These are phyloP conservation scores for Pachymerium ferrugineum DNA, from an alignment of 2,888 invertebrate genomes.

Conservation along the genomic window DNA sequence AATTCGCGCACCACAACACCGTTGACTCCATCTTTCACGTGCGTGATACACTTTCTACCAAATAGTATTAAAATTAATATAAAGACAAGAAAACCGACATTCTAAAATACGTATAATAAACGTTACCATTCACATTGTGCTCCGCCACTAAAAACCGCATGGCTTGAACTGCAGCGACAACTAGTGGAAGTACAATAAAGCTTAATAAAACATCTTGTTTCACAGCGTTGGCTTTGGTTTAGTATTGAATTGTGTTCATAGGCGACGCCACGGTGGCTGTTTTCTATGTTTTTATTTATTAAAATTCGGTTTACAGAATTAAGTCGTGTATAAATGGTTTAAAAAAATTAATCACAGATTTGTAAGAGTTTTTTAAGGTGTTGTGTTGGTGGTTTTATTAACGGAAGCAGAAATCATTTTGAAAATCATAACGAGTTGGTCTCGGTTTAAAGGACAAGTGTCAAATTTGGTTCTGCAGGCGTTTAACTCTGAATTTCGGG, in stretches of 20 bases:
- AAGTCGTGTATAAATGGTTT: no score
- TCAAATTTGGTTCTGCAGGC: conserved; percentile 1
- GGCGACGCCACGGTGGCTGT: no score
- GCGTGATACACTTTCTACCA: not conserved
- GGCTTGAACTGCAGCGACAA: not conserved
- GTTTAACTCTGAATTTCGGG: not conserved
- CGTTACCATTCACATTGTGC: not conserved
- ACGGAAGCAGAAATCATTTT: conserved; percentile 27
- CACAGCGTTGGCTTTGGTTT: no score
- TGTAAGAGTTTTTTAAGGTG: not conserved
- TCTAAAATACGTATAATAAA: not conserved
- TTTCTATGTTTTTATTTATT: not conserved
- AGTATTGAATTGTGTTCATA: no score
- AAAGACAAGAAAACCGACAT: not conserved
- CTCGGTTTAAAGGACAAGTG: conserved; percentile 28
- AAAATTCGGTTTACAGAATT: no score
- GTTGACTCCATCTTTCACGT: not conserved
- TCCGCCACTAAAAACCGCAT: conserved; percentile 6
- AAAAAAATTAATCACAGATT: not conserved
- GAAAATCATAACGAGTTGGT: conserved; percentile 26
- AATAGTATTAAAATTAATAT: not conserved
- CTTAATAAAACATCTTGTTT: no score
- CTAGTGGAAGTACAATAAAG: no score
- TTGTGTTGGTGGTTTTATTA: not conserved
- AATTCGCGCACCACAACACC: not conserved